Evolutionary conservation across 2,888 invertebrate species (phyloP).

Genomic region (Hypomecis punctinalis): DNA sequence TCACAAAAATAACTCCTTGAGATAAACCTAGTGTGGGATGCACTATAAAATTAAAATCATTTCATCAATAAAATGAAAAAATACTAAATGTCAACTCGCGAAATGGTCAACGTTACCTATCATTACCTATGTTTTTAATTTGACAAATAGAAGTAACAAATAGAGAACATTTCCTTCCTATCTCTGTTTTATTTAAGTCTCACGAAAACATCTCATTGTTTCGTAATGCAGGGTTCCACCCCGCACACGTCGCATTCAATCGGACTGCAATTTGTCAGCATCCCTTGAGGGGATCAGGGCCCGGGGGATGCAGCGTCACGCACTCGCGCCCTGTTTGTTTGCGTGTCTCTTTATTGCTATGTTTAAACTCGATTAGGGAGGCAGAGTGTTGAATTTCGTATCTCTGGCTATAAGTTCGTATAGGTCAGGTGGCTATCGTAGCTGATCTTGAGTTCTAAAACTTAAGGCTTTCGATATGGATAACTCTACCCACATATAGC

Average conservation of each 20-base stretch:
- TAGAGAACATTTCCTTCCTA: background rate
- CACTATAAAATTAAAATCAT: no score
- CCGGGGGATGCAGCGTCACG: constrained; percentile 20
- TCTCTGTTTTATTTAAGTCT: constrained; percentile 3
- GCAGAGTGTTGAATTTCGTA: background rate
- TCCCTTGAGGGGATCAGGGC: constrained; percentile 29
- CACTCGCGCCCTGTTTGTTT: constrained; percentile 28
- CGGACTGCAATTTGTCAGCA: constrained; percentile 72
- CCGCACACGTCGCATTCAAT: constrained; percentile 57
- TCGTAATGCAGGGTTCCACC: constrained; percentile 8
- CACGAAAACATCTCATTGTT: constrained; percentile 13
- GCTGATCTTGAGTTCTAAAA: no score
- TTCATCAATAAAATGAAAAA: no score
- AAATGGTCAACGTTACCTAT: no score
- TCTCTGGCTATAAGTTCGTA: background rate
- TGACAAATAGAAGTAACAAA: background rate
- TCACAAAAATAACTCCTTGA: no score
- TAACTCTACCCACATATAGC: no score
- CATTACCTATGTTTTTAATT: no score
- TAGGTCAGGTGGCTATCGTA: background rate
- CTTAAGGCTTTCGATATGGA: no score
- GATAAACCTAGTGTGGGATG: no score
- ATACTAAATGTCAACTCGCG: no score
- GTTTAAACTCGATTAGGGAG: constrained; percentile 4
- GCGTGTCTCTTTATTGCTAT: constrained; percentile 14